Percentiles rank a stretch among this genome's conserved stretches.
phyloP scores from a whole-genome alignment of 2,888 invertebrate species.

The Brachycybe producta region DNA sequence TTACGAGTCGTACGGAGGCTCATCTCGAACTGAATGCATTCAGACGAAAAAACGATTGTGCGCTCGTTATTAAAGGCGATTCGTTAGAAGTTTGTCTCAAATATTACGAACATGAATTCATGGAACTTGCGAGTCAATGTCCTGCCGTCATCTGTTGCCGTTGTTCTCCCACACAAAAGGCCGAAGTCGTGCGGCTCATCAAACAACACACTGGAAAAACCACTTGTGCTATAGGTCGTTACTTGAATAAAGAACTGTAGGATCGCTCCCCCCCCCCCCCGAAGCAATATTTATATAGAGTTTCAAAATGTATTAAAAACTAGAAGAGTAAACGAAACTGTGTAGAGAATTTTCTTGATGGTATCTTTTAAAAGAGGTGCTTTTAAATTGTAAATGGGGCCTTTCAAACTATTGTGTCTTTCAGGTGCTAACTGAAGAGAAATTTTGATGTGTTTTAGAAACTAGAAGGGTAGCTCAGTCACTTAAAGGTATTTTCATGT shows the following conservation, averaged over 20 bases:
- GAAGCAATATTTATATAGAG: background rate
- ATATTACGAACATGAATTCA: slow-evolving; percentile 57
- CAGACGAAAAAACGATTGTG: slow-evolving; percentile 46
- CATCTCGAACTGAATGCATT: slow-evolving; percentile 48
- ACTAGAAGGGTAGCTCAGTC: too few species aligned
- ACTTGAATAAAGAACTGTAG: too few species aligned
- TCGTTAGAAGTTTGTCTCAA: slow-evolving; percentile 55
- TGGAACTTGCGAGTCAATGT: slow-evolving; percentile 56
- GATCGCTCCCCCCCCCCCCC: background rate
- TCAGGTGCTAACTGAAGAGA: too few species aligned
- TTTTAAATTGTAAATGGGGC: too few species aligned
- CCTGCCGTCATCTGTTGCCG: slow-evolving; percentile 62
- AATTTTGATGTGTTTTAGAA: too few species aligned
- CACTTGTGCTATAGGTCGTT: slow-evolving; percentile 26
- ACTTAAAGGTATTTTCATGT: too few species aligned
- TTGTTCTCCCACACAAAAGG: slow-evolving; percentile 59
- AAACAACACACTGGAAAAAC: slow-evolving; percentile 47
- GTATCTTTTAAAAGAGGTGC: too few species aligned
- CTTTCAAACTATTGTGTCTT: too few species aligned
- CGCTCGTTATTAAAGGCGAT: slow-evolving; percentile 55
- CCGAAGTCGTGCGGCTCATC: slow-evolving; percentile 52
- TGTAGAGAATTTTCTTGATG: too few species aligned
- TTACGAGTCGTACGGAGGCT: slow-evolving; percentile 49
- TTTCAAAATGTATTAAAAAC: too few species aligned
- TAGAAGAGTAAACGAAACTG: too few species aligned